Evolutionary conservation across 23 tunicate species (phyloP).

Genomic region (Halocynthia aurantium): DNA sequence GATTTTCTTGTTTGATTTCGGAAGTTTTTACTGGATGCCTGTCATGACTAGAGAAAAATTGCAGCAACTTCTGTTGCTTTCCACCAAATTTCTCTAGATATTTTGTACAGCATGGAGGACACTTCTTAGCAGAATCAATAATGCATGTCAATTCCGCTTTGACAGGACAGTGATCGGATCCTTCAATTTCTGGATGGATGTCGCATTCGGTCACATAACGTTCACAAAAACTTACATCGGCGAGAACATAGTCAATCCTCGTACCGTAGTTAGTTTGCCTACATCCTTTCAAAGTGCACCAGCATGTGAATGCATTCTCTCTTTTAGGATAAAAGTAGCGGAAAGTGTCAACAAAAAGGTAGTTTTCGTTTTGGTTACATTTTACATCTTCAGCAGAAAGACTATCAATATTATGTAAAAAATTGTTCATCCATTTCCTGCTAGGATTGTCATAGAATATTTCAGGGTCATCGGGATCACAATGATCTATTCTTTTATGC

Average conservation of each 20-base stretch:
- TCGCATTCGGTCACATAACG: constrained; percentile 24
- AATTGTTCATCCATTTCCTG: constrained; percentile 69
- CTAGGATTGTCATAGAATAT: constrained; percentile 56
- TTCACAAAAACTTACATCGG: constrained; percentile 21
- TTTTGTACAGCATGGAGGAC: constrained; percentile 50
- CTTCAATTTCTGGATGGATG: constrained; percentile 50
- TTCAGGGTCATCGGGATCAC: constrained; percentile 71
- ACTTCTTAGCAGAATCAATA: constrained; percentile 24
- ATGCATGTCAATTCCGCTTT: constrained; percentile 19
- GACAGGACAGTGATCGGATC: constrained; percentile 94
- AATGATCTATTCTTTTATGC: constrained; percentile 74
- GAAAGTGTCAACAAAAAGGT: constrained; percentile 64
- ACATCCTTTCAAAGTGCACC: constrained; percentile 61
- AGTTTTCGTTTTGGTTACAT: not conserved
- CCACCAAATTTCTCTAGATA: constrained; percentile 54
- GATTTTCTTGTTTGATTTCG: not conserved
- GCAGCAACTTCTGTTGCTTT: constrained; percentile 43
- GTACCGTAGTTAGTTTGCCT: constrained; percentile 93
- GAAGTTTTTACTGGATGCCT: no score
- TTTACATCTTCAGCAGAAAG: not conserved
- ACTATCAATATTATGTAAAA: constrained; percentile 45
- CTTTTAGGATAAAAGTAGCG: constrained; percentile 65
- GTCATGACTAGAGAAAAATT: constrained; percentile 4
- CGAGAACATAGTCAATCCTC: constrained; percentile 73
- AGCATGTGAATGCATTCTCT: constrained; percentile 68